These are phyloP conservation scores for Tribolium madens DNA, from an alignment of 1,140 invertebrate species.

Conservation along the genomic window DNA sequence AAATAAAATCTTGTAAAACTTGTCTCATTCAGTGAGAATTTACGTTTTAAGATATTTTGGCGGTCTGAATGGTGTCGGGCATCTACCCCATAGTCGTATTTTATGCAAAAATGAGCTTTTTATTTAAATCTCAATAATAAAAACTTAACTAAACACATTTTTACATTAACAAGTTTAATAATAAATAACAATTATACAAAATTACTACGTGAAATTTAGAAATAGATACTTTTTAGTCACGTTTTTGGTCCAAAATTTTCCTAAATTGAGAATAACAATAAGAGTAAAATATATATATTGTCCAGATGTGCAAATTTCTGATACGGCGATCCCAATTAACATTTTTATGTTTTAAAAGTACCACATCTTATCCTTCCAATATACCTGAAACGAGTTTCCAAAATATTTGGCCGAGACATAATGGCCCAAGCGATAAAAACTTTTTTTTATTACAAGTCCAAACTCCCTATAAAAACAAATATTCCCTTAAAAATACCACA, in stretches of 20 bases:
- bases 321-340: background rate
- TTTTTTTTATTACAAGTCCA: background rate
- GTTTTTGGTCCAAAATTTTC: no score
- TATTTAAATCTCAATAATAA: no score
- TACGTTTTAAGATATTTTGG: background rate
- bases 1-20: background rate
- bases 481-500: background rate
- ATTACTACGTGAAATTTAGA: no score
- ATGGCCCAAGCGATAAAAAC: background rate
- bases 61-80: background rate
- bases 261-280: no score
- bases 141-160: no score
- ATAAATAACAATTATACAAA: no score
- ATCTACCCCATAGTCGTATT: background rate
- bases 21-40: background rate
- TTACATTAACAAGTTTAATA: no score
- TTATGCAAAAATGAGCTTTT: background rate
- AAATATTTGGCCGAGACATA: background rate
- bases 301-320: background rate
- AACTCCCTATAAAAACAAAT: background rate
- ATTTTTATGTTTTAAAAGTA: background rate
- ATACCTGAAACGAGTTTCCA: background rate
- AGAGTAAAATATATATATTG: background rate
- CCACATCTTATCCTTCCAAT: background rate
- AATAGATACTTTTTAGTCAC: no score